Evolutionary conservation across 2,113 vertebrate genomes (phyloP).

Genomic region (Azemiops feae): DNA sequence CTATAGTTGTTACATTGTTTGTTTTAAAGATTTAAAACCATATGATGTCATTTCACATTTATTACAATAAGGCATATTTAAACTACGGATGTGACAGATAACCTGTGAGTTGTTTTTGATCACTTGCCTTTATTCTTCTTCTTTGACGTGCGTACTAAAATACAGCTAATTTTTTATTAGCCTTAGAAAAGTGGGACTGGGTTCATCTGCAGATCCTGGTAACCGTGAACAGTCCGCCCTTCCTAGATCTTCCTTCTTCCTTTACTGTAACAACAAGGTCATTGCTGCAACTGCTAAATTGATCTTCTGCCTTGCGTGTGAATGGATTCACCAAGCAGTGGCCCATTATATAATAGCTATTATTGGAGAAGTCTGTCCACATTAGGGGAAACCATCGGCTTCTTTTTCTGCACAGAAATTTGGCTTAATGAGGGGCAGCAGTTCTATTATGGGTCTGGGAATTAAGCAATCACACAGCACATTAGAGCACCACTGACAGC

Average conservation of each 20-base stretch:
- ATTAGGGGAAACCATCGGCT: background rate
- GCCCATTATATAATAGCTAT: background rate
- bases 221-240: background rate
- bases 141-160: background rate
- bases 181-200: background rate
- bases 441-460: background rate
- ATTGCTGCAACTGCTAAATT: background rate
- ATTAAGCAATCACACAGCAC: background rate
- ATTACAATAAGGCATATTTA: background rate
- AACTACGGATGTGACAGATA: conserved; percentile 5
- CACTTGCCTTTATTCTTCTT: background rate
- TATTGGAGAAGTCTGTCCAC: background rate
- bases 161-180: background rate
- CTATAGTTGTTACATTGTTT: conserved; percentile 5
- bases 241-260: background rate
- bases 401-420: background rate
- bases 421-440: background rate
- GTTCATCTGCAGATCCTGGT: background rate
- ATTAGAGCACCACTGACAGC: background rate
- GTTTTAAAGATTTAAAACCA: conserved; percentile 30
- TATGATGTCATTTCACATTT: background rate
- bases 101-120: background rate
- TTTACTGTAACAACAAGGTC: background rate
- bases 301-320: background rate
- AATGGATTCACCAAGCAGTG: background rate